Evolutionary conservation across 2,888 invertebrate species (phyloP).

Genomic region (Caenorhabditis becei): DNA sequence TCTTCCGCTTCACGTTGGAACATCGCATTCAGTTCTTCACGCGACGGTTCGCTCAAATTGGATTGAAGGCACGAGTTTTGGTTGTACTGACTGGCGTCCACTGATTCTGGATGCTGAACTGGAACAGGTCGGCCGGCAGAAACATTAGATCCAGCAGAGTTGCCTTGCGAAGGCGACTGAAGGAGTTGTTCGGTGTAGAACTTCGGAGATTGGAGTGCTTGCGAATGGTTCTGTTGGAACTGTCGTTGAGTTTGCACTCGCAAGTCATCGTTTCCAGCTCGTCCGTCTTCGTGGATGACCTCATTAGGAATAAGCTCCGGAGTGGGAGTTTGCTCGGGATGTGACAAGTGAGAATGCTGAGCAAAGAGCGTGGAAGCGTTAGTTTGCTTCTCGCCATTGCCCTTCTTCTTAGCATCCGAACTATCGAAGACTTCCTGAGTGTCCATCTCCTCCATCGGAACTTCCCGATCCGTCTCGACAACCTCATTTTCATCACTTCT

Average conservation of each 20-base stretch:
- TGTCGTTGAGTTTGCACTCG: background rate
- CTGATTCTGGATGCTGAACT: background rate
- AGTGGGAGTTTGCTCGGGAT: constrained; percentile 18
- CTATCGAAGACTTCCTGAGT: background rate
- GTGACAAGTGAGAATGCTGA: background rate
- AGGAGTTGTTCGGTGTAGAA: no score
- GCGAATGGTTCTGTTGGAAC: background rate
- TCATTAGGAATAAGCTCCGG: constrained; percentile 15
- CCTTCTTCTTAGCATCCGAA: no score
- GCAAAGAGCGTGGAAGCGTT: background rate
- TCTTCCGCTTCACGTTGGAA: no score
- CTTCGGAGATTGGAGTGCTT: background rate
- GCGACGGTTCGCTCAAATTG: no score
- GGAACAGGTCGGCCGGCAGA: background rate
- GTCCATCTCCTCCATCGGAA: background rate
- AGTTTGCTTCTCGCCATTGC: no score
- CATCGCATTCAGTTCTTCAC: no score
- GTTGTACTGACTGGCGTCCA: no score
- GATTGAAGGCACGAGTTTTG: no score
- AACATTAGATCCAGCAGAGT: background rate
- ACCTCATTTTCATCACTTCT: background rate
- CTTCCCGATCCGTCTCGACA: background rate
- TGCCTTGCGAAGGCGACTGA: no score
- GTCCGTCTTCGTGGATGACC: background rate
- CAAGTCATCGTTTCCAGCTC: no score